These are phyloP conservation scores for Miopithecus talapoin DNA, from an alignment of 2,797 vertebrate genomes.

Conservation along the genomic window DNA sequence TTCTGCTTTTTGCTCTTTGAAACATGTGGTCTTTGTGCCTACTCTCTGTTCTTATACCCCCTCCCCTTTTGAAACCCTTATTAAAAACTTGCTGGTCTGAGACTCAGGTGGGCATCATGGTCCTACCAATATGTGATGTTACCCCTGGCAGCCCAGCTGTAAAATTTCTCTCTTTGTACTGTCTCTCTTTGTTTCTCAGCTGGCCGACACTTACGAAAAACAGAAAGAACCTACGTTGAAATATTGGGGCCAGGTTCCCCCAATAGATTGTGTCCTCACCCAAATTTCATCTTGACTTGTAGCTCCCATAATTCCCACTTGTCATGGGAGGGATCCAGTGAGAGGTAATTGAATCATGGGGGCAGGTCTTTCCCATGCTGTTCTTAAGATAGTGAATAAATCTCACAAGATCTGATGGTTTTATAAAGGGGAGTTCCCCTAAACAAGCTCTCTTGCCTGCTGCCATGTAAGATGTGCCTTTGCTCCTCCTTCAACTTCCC, in stretches of 20 bases:
- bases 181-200: too few species aligned
- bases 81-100: too few species aligned
- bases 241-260: too few species aligned
- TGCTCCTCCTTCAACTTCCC: not conserved
- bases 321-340: not conserved
- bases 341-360: not conserved
- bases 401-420: not conserved
- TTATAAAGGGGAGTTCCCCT: not conserved
- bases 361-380: not conserved
- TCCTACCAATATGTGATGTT: too few species aligned
- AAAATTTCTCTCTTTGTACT: too few species aligned
- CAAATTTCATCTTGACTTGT: not conserved
- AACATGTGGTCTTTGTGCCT: too few species aligned
- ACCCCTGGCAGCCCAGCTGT: too few species aligned
- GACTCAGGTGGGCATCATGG: fast-evolving
- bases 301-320: not conserved
- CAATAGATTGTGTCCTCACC: not conserved
- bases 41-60: too few species aligned
- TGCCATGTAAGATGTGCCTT: not conserved
- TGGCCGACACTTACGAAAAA: fast-evolving
- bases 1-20: too few species aligned
- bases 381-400: not conserved
- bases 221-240: too few species aligned
- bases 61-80: too few species aligned
- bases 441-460: not conserved